Base-by-base conservation (phyloP, 2,113 vertebrate species). In the Archilochus colubris region DNA sequence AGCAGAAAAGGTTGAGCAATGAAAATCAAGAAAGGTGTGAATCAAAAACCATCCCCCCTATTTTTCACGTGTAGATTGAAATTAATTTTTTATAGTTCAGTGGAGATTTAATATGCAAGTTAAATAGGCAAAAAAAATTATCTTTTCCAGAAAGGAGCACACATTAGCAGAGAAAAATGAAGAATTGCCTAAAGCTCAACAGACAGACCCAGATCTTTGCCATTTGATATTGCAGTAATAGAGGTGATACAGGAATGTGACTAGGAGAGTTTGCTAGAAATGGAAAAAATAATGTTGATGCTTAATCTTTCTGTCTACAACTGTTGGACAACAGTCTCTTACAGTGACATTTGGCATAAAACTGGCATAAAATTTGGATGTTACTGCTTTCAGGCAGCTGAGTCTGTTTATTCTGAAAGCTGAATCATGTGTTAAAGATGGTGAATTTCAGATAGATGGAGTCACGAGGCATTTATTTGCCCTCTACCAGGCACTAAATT, bases 1-100 rank as follows among this genome's bases (percentile, higher is more conserved):
- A 95, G 90, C 64, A 89, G 92, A 82, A 94, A 88, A 93, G 66
- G 81, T 89, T 95, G 91, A 86, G 94, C 72, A 88, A 94, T 96
- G 92, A 95, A 93, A 93, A 95, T 89, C 77, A 67, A 86, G 84
- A 51, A 58, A 59, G 81, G 74, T 87, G 74, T 58, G 82, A 94
- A 93, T 89, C 51, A 61, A 95, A 96, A 87, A 6, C 7, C 4
- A 67, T 89, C 76, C 59, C 58, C n/a, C 15, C 2, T n/a, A 74
- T 61, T 58, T 69, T 75, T 58, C 7, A 24, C 22, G 4, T 12
- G 31, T 58, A 75, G 90, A 82, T 82, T 84, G 82, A 94, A 94
- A 93, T 85, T 73, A 54, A 64, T 88, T 91, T 88, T 59, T 13
- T 81, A 48, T 63, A 79, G 88, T 75, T 94, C 79, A 90, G 20